phyloP scores from a whole-genome alignment of 2,113 vertebrate species.

The Scartelaos histophorus region DNA sequence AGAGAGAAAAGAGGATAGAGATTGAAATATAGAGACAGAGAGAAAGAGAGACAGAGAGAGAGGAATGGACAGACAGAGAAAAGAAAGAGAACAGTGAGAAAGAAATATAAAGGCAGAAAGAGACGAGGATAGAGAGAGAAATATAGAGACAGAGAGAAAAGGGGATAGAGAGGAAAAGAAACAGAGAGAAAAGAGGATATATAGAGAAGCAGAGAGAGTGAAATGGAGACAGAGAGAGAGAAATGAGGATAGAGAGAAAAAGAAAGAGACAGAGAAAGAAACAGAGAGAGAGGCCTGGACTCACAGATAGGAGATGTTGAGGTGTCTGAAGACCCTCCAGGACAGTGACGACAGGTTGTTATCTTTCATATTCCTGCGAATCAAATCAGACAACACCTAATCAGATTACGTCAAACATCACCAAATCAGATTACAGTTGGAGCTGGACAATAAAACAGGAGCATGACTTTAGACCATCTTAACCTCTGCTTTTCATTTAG shows the following conservation, averaged over 20 bases:
- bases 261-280: constrained; percentile 6
- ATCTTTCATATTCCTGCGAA: constrained; percentile 91
- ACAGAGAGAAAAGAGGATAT: no score
- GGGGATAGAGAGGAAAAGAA: no score
- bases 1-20: no score
- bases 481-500: background rate
- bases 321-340: constrained; percentile 90
- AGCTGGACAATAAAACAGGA: constrained; percentile 9
- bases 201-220: background rate
- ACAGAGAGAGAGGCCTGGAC: constrained; percentile 62
- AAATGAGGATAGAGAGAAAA: no score
- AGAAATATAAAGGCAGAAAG: no score
- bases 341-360: constrained; percentile 93
- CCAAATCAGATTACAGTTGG: constrained; percentile 20
- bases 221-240: no score
- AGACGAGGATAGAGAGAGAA: no score
- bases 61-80: no score
- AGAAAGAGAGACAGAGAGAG: no score
- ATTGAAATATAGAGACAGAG: no score
- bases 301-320: constrained; percentile 94
- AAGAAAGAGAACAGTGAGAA: no score
- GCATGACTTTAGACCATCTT: background rate
- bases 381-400: constrained; percentile 28
- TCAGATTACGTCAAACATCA: constrained; percentile 25
- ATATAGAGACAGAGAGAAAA: no score